A percentile compares a stretch with the other conserved stretches of the same genome.
phyloP scores from a whole-genome alignment of 2,113 vertebrate genomes.

The Brevimyrus niger region DNA sequence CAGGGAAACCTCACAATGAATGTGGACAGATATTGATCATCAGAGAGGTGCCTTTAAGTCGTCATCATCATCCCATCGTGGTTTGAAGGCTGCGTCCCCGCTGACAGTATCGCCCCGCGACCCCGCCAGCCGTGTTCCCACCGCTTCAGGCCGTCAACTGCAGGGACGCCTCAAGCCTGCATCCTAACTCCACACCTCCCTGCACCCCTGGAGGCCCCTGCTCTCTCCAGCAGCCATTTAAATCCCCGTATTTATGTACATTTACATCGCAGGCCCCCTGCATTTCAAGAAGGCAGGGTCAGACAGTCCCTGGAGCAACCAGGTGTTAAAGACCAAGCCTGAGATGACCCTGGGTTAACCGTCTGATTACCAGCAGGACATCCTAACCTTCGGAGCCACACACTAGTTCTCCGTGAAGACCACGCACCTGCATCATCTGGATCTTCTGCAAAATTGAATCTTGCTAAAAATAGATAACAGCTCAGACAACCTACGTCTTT shows the following conservation, averaged over 20 bases:
- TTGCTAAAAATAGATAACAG: not conserved
- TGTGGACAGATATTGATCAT: not conserved
- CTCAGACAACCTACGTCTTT: not conserved
- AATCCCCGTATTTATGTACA: not conserved
- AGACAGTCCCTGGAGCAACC: not conserved
- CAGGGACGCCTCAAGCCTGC: not conserved
- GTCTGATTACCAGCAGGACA: not conserved
- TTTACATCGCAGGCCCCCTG: not conserved
- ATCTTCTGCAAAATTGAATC: not conserved
- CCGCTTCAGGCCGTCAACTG: not conserved
- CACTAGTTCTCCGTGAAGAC: not conserved
- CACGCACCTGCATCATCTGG: not conserved
- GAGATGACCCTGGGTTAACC: not conserved
- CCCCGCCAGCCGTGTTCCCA: not conserved
- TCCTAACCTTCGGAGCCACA: not conserved
- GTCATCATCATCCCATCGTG: not conserved
- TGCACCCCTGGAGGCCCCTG: not conserved
- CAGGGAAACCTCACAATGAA: not conserved
- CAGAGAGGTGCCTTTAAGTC: not conserved
- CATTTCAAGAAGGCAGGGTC: not conserved
- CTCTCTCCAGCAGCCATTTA: not conserved
- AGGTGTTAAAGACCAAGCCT: not conserved
- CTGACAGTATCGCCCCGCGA: not conserved
- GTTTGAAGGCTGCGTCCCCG: not conserved
- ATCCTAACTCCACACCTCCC: not conserved